phyloP scores from a whole-genome alignment of 2,888 invertebrate species.

The Cerastis leucographa region DNA sequence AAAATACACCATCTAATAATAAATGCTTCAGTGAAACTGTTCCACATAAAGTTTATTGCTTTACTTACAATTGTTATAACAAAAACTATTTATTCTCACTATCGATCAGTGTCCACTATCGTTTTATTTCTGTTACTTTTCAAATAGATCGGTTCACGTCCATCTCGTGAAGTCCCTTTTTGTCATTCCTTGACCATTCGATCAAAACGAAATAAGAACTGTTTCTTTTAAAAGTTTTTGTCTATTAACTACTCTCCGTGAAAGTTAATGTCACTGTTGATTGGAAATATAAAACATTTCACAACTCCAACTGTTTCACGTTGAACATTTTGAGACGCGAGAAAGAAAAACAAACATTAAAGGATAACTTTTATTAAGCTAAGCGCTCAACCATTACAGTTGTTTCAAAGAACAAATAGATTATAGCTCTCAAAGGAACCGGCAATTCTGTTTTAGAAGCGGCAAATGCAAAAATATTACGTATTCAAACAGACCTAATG shows the following conservation, averaged over 20 bases:
- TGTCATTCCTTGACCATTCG: slow-evolving; percentile 79
- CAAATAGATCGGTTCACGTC: slow-evolving; percentile 79
- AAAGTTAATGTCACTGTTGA: slow-evolving; percentile 77
- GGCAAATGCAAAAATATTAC: slow-evolving; percentile 91
- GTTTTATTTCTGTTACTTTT: slow-evolving; percentile 73
- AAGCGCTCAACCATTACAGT: slow-evolving; percentile 88
- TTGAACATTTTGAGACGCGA: slow-evolving; percentile 48
- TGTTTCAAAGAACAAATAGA: slow-evolving; percentile 90
- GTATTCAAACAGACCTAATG: slow-evolving; percentile 91
- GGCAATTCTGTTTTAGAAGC: slow-evolving; percentile 89
- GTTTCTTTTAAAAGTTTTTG: slow-evolving; percentile 77
- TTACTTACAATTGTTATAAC: slow-evolving; percentile 65
- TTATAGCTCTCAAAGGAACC: slow-evolving; percentile 90
- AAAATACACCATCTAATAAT: slow-evolving; percentile 18
- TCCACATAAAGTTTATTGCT: slow-evolving; percentile 66
- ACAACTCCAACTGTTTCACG: slow-evolving; percentile 43
- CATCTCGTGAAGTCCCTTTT: slow-evolving; percentile 77
- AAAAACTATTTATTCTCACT: slow-evolving; percentile 69
- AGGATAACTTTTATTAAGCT: slow-evolving; percentile 84
- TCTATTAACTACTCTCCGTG: slow-evolving; percentile 70
- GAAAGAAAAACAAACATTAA: slow-evolving; percentile 76
- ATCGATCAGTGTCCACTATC: slow-evolving; percentile 64
- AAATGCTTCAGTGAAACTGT: slow-evolving; percentile 62
- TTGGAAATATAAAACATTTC: slow-evolving; percentile 65
- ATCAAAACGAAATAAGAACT: slow-evolving; percentile 78